A percentile compares a stretch with the other conserved stretches of the same genome.
These are phyloP conservation scores for Apodemia mormo DNA, from an alignment of 2,888 invertebrate species.

Conservation along the genomic window DNA sequence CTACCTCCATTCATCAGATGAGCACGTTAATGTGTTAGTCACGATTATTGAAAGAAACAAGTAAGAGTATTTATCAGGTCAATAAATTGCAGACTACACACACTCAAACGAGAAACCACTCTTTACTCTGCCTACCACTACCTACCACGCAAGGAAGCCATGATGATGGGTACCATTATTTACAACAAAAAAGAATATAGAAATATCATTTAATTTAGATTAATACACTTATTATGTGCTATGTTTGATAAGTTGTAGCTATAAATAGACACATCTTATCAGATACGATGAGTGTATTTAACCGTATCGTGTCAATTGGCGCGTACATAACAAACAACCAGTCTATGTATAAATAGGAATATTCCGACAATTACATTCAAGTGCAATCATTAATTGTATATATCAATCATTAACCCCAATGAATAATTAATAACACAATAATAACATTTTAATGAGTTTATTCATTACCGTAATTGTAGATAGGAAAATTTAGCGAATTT, in stretches of 20 bases:
- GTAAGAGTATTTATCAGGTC: too few species aligned
- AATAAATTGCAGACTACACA: too few species aligned
- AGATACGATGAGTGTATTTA: slow-evolving; percentile 31
- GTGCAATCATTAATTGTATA: slow-evolving; percentile 52
- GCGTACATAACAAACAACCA: slow-evolving; percentile 45
- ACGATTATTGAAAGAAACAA: too few species aligned
- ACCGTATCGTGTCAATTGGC: slow-evolving; percentile 25
- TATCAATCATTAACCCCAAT: slow-evolving; percentile 63
- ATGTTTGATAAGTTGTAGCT: slow-evolving; percentile 8
- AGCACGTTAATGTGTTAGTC: too few species aligned
- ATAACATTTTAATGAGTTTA: slow-evolving; percentile 61
- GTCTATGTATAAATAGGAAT: slow-evolving; percentile 68
- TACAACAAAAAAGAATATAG: not conserved
- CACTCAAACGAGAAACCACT: too few species aligned
- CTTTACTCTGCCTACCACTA: too few species aligned
- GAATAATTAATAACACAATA: slow-evolving; percentile 59
- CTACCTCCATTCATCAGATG: too few species aligned
- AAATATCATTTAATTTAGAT: not conserved
- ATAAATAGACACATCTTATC: slow-evolving; percentile 37
- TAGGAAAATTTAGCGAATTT: slow-evolving; percentile 71
- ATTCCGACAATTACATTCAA: slow-evolving; percentile 66
- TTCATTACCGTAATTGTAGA: slow-evolving; percentile 58
- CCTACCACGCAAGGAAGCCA: too few species aligned
- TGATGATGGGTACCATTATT: too few species aligned
- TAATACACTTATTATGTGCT: not conserved